These are phyloP conservation scores for Acleris sparsana DNA, from an alignment of 2,888 invertebrate genomes.

Conservation along the genomic window DNA sequence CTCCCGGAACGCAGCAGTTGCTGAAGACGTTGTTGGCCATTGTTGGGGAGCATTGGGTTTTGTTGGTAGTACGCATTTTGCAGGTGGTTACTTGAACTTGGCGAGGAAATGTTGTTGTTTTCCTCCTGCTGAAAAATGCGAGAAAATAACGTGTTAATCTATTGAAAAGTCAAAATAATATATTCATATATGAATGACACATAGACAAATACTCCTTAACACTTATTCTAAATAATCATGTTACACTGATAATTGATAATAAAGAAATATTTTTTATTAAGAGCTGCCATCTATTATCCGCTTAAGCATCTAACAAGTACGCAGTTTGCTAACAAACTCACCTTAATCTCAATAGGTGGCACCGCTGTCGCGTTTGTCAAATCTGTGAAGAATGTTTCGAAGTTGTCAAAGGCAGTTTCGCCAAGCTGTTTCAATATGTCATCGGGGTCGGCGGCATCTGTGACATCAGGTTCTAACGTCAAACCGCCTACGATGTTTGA, in stretches of 20 bases:
- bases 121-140: conserved; percentile 80
- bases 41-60: conserved; percentile 70
- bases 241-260: no score
- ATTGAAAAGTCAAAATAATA: neutral
- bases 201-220: no score
- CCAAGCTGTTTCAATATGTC: conserved; percentile 92
- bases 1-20: conserved; percentile 74
- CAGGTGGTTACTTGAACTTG: conserved; percentile 67
- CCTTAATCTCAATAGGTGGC: conserved; percentile 87
- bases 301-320: neutral
- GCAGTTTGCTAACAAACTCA: conserved; percentile 51
- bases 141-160: conserved; percentile 13
- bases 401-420: conserved; percentile 92
- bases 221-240: no score
- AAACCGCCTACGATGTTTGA: conserved; percentile 86
- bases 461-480: conserved; percentile 75
- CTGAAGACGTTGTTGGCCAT: conserved; percentile 74
- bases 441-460: conserved; percentile 85
- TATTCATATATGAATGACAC: neutral
- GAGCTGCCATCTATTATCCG: neutral
- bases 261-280: no score
- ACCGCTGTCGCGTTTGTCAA: conserved; percentile 87
- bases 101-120: conserved; percentile 78
- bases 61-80: conserved; percentile 75
- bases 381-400: conserved; percentile 92